Conservation (phyloP, 2,888 invertebrate genomes). For the Synergus japonicus region DNA sequence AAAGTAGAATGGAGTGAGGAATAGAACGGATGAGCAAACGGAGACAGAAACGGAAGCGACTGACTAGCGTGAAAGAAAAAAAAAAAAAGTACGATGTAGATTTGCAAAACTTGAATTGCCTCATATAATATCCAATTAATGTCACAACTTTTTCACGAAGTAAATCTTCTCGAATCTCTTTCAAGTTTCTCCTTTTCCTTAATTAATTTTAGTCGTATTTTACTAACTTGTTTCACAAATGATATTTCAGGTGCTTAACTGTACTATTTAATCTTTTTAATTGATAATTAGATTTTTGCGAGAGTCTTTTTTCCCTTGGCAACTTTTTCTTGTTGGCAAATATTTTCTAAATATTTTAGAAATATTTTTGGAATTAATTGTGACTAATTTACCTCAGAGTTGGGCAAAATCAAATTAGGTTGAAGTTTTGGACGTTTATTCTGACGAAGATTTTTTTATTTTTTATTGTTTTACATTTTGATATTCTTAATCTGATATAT, state of each 20-base stretch:
- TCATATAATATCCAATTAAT: slow-evolving; percentile 39
- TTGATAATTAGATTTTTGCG: too few relatives aligned
- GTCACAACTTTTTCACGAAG: slow-evolving; percentile 31
- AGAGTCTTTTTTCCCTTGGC: neutral
- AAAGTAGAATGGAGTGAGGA: neutral
- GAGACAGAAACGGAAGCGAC: slow-evolving; percentile 29
- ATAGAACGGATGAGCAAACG: slow-evolving; percentile 38
- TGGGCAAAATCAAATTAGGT: too few relatives aligned
- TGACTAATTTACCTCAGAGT: too few relatives aligned
- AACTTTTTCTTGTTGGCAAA: neutral
- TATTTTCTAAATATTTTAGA: too few relatives aligned
- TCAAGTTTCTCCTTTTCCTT: slow-evolving; percentile 22
- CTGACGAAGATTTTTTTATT: too few relatives aligned
- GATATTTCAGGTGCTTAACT: neutral
- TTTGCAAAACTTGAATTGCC: slow-evolving; percentile 39
- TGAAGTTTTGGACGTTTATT: too few relatives aligned
- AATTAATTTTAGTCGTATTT: slow-evolving; percentile 7
- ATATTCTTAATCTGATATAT: too few relatives aligned
- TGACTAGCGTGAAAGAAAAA: neutral
- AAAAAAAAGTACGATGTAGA: slow-evolving; percentile 21
- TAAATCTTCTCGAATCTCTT: slow-evolving; percentile 19
- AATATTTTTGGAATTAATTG: too few relatives aligned
- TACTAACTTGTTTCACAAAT: slow-evolving; percentile 15
- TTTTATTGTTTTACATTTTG: too few relatives aligned
- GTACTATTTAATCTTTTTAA: neutral